These are phyloP conservation scores for Atopsyche davidsoni DNA, from an alignment of 1,140 invertebrate species.

Conservation along the genomic window DNA sequence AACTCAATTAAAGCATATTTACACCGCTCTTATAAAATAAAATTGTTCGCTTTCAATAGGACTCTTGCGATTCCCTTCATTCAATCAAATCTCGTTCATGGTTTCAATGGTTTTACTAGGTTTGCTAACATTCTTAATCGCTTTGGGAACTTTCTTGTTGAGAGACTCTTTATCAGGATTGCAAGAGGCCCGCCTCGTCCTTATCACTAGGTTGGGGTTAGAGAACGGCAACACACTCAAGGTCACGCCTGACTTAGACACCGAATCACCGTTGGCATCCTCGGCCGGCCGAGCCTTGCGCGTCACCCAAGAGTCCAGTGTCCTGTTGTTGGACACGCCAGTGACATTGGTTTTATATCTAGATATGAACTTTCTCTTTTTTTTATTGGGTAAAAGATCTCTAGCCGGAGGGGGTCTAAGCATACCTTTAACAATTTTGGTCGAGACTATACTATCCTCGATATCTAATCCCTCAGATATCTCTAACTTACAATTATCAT, in stretches of 20 bases:
- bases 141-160: conserved; percentile 27
- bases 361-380: conserved; percentile 21
- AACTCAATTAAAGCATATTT: conserved; percentile 25
- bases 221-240: conserved; percentile 38
- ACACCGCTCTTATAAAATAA: conserved; percentile 23
- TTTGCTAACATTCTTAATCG: conserved; percentile 29
- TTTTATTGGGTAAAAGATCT: conserved; percentile 19
- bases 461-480: conserved; percentile 7
- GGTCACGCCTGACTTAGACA: conserved; percentile 21
- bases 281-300: conserved; percentile 2
- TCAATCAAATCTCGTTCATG: conserved; percentile 27
- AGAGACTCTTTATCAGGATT: conserved; percentile 19
- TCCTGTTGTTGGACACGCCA: conserved; percentile 24
- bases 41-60: conserved; percentile 23
- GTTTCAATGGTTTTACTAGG: conserved; percentile 22
- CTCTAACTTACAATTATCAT: conserved; percentile 6
- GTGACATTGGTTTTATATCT: conserved; percentile 16
- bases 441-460: too few species aligned
- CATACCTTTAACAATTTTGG: too few species aligned
- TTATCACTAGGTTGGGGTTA: conserved; percentile 49
- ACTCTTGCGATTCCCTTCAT: conserved; percentile 2
- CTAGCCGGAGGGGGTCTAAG: conserved; percentile 1
- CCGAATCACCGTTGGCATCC: conserved; percentile 6
- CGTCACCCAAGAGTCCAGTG: conserved; percentile 26
- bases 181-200: conserved; percentile 43